phyloP scores from a whole-genome alignment of 2,888 invertebrate species.

The Plebejus anna region DNA sequence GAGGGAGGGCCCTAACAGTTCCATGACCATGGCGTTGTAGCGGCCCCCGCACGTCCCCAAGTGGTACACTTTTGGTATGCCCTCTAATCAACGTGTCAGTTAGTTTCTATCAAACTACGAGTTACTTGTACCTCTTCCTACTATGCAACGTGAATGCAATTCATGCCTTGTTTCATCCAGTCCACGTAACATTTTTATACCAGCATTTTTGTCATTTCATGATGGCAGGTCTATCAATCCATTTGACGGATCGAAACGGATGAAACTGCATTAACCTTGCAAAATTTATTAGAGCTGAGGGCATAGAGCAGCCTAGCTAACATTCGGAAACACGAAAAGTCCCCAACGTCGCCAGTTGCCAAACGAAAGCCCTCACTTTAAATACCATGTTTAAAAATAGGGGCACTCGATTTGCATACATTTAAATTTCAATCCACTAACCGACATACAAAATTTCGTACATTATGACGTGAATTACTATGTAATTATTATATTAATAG shows the following conservation, averaged over 20 bases:
- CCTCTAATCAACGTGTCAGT: constrained; percentile 84
- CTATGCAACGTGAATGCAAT: not conserved
- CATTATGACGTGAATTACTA: not conserved
- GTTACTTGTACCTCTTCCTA: not conserved
- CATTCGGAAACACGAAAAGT: not conserved
- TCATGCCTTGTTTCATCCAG: not conserved
- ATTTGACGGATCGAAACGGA: not conserved
- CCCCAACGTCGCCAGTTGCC: not conserved
- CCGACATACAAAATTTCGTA: constrained; percentile 9
- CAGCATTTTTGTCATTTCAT: not conserved
- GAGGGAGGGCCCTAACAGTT: constrained; percentile 98
- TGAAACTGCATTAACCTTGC: too few relatives aligned
- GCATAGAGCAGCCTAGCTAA: too few relatives aligned
- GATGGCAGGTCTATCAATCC: not conserved
- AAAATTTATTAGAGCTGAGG: too few relatives aligned
- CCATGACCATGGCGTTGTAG: constrained; percentile 99
- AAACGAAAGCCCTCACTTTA: not conserved
- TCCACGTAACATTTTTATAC: not conserved
- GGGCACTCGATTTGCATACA: constrained; percentile 5
- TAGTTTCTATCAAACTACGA: constrained; percentile 9
- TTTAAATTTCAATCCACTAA: constrained; percentile 2
- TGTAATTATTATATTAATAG: constrained; percentile 18
- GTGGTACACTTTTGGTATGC: constrained; percentile 99
- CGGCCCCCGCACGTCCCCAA: constrained; percentile 99
- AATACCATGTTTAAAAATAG: not conserved